Evolutionary conservation across 2,797 vertebrate genomes (phyloP).

Genomic region (Pristis pectinata): DNA sequence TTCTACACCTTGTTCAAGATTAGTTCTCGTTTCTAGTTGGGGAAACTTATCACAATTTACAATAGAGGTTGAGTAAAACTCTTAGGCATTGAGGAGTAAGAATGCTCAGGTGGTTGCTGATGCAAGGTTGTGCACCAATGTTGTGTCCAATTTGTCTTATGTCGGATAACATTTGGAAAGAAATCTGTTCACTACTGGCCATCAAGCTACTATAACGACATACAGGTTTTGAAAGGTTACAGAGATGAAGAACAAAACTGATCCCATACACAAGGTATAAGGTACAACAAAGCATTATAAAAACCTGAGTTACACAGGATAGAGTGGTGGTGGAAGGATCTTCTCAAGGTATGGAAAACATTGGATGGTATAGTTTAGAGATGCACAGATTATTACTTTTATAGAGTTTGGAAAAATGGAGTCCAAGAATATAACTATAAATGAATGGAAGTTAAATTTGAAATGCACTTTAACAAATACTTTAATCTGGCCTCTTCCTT

Average conservation of each 20-base stretch:
- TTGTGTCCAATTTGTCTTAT: not conserved
- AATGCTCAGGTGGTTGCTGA: not conserved
- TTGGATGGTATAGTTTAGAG: too few species aligned
- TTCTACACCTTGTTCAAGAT: not conserved
- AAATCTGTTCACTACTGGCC: not conserved
- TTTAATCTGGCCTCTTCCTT: not conserved
- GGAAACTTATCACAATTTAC: not conserved
- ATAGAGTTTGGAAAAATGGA: not conserved
- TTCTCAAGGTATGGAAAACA: not conserved
- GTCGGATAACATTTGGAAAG: too few species aligned
- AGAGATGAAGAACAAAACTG: not conserved
- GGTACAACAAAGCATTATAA: not conserved
- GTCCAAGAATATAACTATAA: not conserved
- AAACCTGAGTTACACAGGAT: not conserved
- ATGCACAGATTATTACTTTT: too few species aligned
- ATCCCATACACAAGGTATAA: not conserved
- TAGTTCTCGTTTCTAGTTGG: not conserved
- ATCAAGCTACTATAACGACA: not conserved
- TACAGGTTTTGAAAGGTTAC: not conserved
- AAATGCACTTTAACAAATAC: not conserved
- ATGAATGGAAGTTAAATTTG: not conserved
- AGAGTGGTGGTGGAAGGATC: not conserved
- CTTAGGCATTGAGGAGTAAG: not conserved
- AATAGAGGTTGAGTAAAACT: not conserved
- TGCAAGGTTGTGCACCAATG: not conserved